A percentile compares a stretch with the other conserved stretches of the same genome.
Evolutionary conservation across 1,140 invertebrate species (phyloP).

Genomic region (Spodoptera frugiperda): DNA sequence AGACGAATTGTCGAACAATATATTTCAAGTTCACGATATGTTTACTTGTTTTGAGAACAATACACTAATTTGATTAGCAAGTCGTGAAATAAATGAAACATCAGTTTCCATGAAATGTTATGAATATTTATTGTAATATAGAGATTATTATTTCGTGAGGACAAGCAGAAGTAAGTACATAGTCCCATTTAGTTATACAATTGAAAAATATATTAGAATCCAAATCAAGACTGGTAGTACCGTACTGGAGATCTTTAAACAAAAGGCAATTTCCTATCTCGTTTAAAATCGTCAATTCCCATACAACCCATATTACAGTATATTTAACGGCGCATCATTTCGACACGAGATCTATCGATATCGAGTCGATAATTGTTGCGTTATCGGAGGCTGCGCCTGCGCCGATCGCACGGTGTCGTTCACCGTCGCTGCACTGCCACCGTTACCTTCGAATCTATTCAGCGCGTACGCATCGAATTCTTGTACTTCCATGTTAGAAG

Average conservation of each 20-base stretch:
- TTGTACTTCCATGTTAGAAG: slow-evolving; percentile 1
- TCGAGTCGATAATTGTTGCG: slow-evolving; percentile 29
- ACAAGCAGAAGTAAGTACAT: no score
- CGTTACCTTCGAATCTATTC: slow-evolving; percentile 51
- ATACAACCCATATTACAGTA: not conserved
- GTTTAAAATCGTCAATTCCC: not conserved
- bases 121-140: no score
- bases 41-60: not conserved
- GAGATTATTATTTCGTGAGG: no score
- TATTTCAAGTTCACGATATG: slow-evolving; percentile 42
- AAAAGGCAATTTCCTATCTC: no score
- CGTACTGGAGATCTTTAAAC: no score
- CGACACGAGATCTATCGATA: slow-evolving; percentile 26
- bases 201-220: no score
- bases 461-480: slow-evolving; percentile 37
- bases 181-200: no score
- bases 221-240: no score
- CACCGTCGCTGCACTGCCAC: slow-evolving; percentile 53
- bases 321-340: slow-evolving; percentile 35
- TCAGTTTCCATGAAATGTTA: not conserved
- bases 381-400: slow-evolving; percentile 46
- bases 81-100: not conserved
- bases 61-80: slow-evolving; percentile 2
- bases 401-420: slow-evolving; percentile 61
- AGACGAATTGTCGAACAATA: slow-evolving; percentile 52